phyloP scores from a whole-genome alignment of 2,888 invertebrate species.

The Limnephilus auricula region DNA sequence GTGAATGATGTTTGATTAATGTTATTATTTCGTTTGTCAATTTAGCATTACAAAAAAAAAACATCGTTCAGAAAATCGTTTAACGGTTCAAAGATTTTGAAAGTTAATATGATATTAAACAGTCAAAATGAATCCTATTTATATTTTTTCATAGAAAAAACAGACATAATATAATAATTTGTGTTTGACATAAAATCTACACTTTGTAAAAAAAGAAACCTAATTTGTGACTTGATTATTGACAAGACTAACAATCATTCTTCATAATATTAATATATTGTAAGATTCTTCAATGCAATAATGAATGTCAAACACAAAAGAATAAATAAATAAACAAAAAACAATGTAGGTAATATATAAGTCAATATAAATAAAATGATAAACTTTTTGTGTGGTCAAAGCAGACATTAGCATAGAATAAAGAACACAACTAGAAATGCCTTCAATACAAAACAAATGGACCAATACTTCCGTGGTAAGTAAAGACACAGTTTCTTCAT shows the following conservation, averaged over 20 bases:
- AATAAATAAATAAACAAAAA: slow-evolving; percentile 29
- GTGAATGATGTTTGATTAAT: neutral
- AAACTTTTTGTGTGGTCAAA: slow-evolving; percentile 4
- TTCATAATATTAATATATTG: neutral
- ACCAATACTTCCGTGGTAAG: no score
- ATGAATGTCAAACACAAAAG: neutral
- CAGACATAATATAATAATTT: neutral
- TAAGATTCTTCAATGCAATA: neutral
- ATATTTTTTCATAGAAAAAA: slow-evolving; percentile 45
- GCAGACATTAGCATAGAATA: neutral
- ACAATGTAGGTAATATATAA: neutral
- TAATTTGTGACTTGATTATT: neutral
- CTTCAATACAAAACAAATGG: no score
- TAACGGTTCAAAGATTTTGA: slow-evolving; percentile 3
- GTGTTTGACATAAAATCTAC: neutral
- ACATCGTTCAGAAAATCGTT: neutral
- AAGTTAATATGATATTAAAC: slow-evolving; percentile 8
- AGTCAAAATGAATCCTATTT: slow-evolving; percentile 23
- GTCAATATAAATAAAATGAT: neutral
- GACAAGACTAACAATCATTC: neutral
- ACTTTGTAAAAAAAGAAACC: neutral
- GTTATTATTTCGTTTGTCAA: neutral
- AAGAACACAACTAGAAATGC: no score
- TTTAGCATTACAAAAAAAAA: neutral
- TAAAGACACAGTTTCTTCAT: no score